phyloP scores from a whole-genome alignment of 2,113 vertebrate species.

The Melanocharis versteri region DNA sequence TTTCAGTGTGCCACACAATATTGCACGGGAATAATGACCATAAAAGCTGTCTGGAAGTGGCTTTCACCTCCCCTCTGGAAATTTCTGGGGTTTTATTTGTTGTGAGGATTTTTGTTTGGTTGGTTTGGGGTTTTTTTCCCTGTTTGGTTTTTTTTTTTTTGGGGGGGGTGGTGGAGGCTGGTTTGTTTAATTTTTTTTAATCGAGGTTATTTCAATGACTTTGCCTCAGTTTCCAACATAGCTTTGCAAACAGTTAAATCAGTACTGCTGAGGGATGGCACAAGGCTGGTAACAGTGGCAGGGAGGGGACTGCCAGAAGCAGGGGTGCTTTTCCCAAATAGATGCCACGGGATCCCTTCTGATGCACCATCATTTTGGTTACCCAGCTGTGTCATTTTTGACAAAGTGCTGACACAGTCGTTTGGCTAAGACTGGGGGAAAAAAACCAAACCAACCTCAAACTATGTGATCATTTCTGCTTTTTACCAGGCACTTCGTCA shows the following conservation, averaged over 20 bases:
- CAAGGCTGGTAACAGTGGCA: neutral
- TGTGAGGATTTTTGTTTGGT: neutral
- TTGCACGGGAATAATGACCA: neutral
- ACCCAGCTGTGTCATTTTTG: neutral
- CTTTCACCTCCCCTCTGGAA: neutral
- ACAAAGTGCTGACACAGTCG: neutral
- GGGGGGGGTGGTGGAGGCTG: fast-evolving
- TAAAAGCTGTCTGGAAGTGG: neutral
- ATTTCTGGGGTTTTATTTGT: neutral
- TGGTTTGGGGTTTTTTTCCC: neutral
- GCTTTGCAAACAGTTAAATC: neutral
- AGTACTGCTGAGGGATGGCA: neutral
- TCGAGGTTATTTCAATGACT: neutral
- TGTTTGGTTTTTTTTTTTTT: neutral
- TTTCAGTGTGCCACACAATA: neutral
- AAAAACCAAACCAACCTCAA: neutral
- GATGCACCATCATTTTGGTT: neutral
- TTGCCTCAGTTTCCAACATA: neutral
- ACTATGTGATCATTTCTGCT: neutral
- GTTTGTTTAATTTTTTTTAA: neutral
- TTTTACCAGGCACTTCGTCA: neutral
- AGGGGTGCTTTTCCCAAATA: neutral
- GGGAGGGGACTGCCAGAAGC: neutral
- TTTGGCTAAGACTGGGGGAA: neutral
- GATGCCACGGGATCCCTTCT: fast-evolving